A percentile compares a stretch with the other conserved stretches of the same genome.
phyloP scores from a whole-genome alignment of 2,797 vertebrate species.

The Podargus strigoides region DNA sequence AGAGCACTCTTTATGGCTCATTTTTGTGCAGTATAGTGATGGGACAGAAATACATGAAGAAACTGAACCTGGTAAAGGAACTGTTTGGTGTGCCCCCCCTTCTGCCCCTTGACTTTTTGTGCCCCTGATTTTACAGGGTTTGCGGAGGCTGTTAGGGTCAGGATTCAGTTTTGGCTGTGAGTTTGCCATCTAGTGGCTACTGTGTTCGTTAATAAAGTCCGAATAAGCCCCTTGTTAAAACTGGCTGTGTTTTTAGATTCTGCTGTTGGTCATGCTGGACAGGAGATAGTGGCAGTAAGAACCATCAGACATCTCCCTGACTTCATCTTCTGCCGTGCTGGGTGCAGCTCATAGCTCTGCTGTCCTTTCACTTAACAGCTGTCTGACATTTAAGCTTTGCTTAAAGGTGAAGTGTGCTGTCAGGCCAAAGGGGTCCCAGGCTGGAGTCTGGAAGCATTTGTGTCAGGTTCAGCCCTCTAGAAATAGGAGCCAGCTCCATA shows the following conservation, averaged over 20 bases:
- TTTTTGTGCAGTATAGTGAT: neutral
- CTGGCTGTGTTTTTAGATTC: neutral
- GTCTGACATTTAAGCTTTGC: neutral
- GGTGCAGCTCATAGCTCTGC: neutral
- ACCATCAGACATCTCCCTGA: neutral
- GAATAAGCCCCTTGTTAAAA: neutral
- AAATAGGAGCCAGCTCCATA: neutral
- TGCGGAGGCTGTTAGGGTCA: neutral
- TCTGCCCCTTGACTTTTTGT: neutral
- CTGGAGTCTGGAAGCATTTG: neutral
- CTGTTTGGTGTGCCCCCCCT: neutral
- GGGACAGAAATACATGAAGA: neutral
- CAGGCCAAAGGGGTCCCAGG: neutral
- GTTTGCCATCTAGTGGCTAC: slow-evolving; percentile 66
- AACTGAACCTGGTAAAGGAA: neutral
- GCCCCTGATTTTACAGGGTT: neutral
- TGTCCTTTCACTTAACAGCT: neutral
- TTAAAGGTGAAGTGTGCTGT: neutral
- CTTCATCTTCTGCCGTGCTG: neutral
- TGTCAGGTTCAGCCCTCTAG: neutral
- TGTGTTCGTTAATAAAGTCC: neutral
- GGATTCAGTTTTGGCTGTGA: neutral
- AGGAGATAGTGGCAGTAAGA: neutral
- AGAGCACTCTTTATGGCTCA: neutral
- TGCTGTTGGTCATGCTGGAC: neutral